phyloP scores from a whole-genome alignment of 2,888 invertebrate species.

The Callyntrura sp. region DNA sequence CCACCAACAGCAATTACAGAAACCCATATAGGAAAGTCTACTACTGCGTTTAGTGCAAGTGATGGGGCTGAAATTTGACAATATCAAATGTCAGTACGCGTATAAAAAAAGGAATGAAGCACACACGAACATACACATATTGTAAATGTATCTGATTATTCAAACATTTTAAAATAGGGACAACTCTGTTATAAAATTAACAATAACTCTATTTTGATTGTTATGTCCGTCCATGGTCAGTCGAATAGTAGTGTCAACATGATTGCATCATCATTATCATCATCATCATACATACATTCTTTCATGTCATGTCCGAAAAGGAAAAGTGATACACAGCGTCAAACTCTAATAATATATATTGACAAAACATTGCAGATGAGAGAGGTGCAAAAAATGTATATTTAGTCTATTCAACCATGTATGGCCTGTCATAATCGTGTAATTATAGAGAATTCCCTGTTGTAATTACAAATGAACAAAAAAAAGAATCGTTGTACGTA shows the following conservation, averaged over 20 bases:
- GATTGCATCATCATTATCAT: background rate
- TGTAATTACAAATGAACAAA: conserved; percentile 1
- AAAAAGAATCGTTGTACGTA: conserved; percentile 12
- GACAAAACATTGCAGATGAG: background rate
- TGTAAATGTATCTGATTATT: background rate
- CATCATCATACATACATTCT: background rate
- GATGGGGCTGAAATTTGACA: conserved; percentile 71
- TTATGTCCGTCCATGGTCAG: conserved; percentile 36
- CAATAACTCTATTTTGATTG: background rate
- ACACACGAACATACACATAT: background rate
- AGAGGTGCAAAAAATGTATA: background rate
- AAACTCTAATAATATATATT: background rate
- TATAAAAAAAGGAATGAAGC: background rate
- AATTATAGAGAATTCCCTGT: background rate
- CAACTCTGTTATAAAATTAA: conserved; percentile 11
- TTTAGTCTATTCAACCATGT: background rate
- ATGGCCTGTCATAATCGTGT: background rate
- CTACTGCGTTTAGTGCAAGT: conserved; percentile 80
- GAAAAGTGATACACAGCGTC: background rate
- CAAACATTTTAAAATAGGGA: background rate
- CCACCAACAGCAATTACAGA: conserved; percentile 82
- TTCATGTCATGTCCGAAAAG: background rate
- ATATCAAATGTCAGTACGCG: background rate
- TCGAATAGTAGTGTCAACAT: background rate
- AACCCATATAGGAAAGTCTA: conserved; percentile 81